A percentile compares a stretch with the other conserved stretches of the same genome.
Conservation (phyloP, 1,140 invertebrate genomes). For the Pantala flavescens region DNA sequence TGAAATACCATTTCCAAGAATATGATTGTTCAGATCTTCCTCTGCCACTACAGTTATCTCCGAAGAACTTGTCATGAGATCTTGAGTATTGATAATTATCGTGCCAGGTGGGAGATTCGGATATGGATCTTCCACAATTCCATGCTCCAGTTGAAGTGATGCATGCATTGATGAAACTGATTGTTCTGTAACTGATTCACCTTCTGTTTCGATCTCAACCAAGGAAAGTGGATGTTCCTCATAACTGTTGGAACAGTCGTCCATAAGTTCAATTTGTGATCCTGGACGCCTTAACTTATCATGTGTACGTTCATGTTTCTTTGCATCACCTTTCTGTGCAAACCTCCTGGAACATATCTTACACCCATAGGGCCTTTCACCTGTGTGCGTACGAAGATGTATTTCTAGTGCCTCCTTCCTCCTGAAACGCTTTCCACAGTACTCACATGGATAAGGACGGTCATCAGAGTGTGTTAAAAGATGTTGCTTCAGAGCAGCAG, state of each 20-base stretch:
- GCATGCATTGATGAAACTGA: background rate
- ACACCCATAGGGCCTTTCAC: slow-evolving; percentile 48
- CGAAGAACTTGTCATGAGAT: background rate
- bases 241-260: background rate
- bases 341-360: slow-evolving; percentile 33
- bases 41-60: background rate
- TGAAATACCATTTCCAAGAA: background rate
- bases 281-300: slow-evolving; percentile 28
- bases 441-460: slow-evolving; percentile 39
- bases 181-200: background rate
- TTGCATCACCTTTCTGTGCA: background rate
- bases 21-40: background rate
- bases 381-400: slow-evolving; percentile 47
- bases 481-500: slow-evolving; percentile 49
- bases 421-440: slow-evolving; percentile 44
- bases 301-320: background rate
- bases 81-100: background rate
- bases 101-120: background rate
- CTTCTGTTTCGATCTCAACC: background rate
- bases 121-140: background rate
- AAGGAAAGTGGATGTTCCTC: background rate
- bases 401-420: slow-evolving; percentile 50
- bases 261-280: background rate
- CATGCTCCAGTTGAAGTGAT: background rate
- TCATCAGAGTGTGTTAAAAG: slow-evolving; percentile 44